These are phyloP conservation scores for Lepidochrysops patricia DNA, from an alignment of 2,888 invertebrate species.

Conservation along the genomic window DNA sequence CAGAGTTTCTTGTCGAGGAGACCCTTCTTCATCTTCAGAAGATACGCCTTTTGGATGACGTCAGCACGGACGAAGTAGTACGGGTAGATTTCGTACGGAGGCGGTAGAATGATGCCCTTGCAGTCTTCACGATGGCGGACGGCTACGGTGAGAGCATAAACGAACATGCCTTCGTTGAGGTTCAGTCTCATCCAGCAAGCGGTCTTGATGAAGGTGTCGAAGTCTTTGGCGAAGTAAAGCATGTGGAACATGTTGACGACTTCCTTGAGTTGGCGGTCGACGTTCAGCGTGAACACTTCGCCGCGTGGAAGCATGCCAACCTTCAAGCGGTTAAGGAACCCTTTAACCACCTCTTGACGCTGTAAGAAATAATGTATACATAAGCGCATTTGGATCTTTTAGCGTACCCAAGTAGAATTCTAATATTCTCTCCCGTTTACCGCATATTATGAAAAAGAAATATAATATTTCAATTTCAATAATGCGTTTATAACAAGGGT, in stretches of 20 bases:
- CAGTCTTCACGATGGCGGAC: slow-evolving; percentile 65
- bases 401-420: too few species aligned
- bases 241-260: slow-evolving; percentile 67
- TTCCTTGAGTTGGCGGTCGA: slow-evolving; percentile 66
- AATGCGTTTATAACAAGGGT: too few species aligned
- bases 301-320: slow-evolving; percentile 73
- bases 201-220: slow-evolving; percentile 60
- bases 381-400: slow-evolving; percentile 7
- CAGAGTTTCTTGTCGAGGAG: slow-evolving; percentile 62
- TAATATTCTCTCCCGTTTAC: too few species aligned
- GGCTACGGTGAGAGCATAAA: slow-evolving; percentile 68
- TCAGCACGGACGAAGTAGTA: slow-evolving; percentile 79
- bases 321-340: slow-evolving; percentile 68
- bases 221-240: slow-evolving; percentile 69
- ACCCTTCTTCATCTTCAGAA: slow-evolving; percentile 67
- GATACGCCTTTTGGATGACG: slow-evolving; percentile 74
- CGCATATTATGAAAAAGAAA: too few species aligned
- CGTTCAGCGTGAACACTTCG: slow-evolving; percentile 64
- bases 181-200: slow-evolving; percentile 68
- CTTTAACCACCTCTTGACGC: slow-evolving; percentile 74
- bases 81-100: slow-evolving; percentile 76
- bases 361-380: slow-evolving; percentile 29
- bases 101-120: slow-evolving; percentile 67
- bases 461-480: too few species aligned
- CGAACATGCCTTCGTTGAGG: slow-evolving; percentile 73